Conservation (phyloP, 2,113 vertebrate species). For the Delphinapterus leucas region DNA sequence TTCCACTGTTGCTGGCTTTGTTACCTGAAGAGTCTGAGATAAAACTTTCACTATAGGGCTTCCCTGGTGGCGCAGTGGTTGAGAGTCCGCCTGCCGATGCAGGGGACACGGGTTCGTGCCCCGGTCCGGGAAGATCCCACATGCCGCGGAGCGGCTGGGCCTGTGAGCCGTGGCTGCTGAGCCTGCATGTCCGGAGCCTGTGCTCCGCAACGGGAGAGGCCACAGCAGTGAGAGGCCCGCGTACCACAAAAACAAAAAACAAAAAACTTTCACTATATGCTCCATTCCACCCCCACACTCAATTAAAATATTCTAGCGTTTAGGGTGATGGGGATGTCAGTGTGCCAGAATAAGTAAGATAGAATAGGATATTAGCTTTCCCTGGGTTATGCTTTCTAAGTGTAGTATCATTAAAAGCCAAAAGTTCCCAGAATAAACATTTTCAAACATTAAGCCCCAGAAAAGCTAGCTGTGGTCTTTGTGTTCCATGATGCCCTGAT, state of each 20-base stretch:
- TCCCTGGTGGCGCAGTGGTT: no score
- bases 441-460: neutral
- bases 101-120: no score
- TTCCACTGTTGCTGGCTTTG: neutral
- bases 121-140: no score
- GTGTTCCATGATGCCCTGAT: neutral
- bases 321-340: neutral
- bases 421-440: neutral
- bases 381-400: neutral
- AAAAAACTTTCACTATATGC: neutral
- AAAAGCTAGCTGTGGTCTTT: neutral
- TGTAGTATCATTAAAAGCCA: neutral
- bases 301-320: neutral
- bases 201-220: no score
- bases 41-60: neutral
- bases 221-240: no score
- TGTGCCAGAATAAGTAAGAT: neutral
- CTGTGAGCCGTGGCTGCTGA: no score
- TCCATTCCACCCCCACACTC: neutral
- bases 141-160: no score
- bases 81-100: no score
- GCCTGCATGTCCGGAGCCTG: no score
- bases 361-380: neutral
- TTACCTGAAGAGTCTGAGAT: neutral
- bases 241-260: no score